These are phyloP conservation scores for Bombus sylvicola DNA, from an alignment of 1,140 invertebrate genomes.

Conservation along the genomic window DNA sequence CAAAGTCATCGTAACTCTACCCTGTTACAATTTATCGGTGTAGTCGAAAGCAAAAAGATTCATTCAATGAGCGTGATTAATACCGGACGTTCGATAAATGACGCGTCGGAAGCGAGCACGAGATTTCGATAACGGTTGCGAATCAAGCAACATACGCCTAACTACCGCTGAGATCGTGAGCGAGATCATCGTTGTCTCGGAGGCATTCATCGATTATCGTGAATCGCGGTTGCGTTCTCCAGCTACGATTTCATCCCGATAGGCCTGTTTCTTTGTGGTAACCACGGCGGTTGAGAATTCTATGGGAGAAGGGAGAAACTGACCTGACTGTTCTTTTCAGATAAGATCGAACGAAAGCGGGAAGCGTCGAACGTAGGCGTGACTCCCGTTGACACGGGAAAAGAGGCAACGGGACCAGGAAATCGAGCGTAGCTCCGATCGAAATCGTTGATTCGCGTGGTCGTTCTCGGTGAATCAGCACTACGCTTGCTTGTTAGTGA, in stretches of 20 bases:
- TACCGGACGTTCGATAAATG: background rate
- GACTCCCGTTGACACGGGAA: slow-evolving; percentile 59
- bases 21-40: too few species aligned
- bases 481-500: background rate
- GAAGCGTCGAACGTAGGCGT: slow-evolving; percentile 43
- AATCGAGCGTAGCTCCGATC: slow-evolving; percentile 10
- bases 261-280: slow-evolving; percentile 2
- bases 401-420: slow-evolving; percentile 44
- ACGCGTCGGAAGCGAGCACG: background rate
- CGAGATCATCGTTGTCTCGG: slow-evolving; percentile 16
- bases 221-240: slow-evolving; percentile 21
- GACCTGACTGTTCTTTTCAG: background rate
- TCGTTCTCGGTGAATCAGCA: background rate
- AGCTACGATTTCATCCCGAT: slow-evolving; percentile 14
- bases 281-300: background rate
- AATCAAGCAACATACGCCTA: background rate
- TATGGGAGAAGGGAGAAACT: background rate
- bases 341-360: slow-evolving; percentile 24
- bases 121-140: slow-evolving; percentile 2
- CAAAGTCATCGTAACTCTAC: too few species aligned
- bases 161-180: background rate
- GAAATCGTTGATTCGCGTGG: background rate
- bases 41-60: background rate
- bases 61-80: background rate
- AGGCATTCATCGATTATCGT: slow-evolving; percentile 34